Base-by-base conservation (phyloP, 1,140 invertebrate species). In the Cyclina sinensis region DNA sequence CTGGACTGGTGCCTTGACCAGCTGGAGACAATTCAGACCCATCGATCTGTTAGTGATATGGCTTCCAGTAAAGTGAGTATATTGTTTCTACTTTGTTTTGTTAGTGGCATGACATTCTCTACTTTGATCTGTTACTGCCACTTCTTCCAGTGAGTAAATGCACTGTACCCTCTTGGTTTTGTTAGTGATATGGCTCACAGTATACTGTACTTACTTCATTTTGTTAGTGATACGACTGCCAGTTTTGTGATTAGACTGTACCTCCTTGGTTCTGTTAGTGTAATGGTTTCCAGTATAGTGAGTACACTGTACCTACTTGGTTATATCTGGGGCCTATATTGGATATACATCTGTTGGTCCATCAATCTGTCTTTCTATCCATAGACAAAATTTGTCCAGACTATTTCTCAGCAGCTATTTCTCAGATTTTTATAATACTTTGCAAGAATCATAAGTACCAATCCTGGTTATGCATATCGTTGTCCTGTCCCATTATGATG, bases 1-100 rank as follows among this genome's bases (percentile, higher is more conserved):
- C 96, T 99, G 95, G 99, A 99, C 96, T 99, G 99, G 99, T 99
- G 99, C 96, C 96, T 99, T 96, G 99, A 99, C 96, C 99, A 99
- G 96, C 96, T 99, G 96, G 99, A 99, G 96, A 99, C 99, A 82
- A 99, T 99, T 95, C 99, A 99, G 97, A 99, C 99, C 68, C 99
- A 99, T 96, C 97, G 99, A 94, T 99, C 98, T 93, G 99, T 99
- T 89, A 99, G 98, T 88, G 99, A 99, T 96, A 99, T 99, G 99
- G 99, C 99, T 92, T 99, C 99, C 70, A 97, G 98, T 91, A 99
- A 99, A 97, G 99, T 99, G 92, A 62, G 89, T 68, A 16, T 43
- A 43, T 7, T 43, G 43, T 43, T 43, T 43, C 43, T 43, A 62
- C 57, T 62, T 24, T 30, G 98, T 94, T 99, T 98, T 93, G 99